phyloP scores from a whole-genome alignment of 2,888 invertebrate genomes.

The Cecidostiba fungosa region DNA sequence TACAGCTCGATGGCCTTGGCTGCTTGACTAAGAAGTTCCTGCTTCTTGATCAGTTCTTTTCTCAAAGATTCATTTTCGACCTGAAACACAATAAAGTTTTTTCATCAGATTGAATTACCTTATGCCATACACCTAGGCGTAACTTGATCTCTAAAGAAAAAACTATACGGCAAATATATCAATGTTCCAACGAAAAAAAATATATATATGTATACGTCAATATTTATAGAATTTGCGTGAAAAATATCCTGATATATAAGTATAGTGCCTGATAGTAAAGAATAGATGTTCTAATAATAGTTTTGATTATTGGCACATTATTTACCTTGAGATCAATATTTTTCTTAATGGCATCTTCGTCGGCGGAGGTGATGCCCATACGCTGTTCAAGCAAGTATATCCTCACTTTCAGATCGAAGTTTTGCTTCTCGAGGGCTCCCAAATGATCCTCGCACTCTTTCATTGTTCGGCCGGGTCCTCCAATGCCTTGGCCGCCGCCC shows the following conservation, averaged over 20 bases:
- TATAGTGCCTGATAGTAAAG: too few species aligned
- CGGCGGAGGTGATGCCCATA: conserved; percentile 86
- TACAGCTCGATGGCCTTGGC: conserved; percentile 90
- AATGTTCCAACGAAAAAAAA: neutral
- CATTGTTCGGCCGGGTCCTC: conserved; percentile 86
- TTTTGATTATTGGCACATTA: conserved; percentile 51
- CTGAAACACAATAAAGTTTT: conserved; percentile 78
- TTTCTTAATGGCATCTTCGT: conserved; percentile 86
- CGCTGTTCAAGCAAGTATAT: conserved; percentile 95
- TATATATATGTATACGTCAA: too few species aligned
- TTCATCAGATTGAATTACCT: neutral
- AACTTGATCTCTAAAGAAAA: neutral
- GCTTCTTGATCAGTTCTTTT: conserved; percentile 90
- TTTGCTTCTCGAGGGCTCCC: conserved; percentile 91
- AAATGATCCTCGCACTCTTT: conserved; percentile 95
- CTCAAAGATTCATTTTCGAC: conserved; percentile 89
- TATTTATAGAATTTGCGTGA: neutral
- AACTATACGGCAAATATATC: neutral
- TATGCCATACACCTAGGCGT: neutral
- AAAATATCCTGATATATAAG: too few species aligned
- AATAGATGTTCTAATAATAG: neutral
- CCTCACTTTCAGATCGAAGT: conserved; percentile 94
- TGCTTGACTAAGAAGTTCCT: conserved; percentile 91
- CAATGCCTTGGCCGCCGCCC: conserved; percentile 62
- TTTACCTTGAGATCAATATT: conserved; percentile 85